Percentiles rank a stretch among this genome's conserved stretches.
Evolutionary conservation across 2,797 vertebrate species (phyloP).

Genomic region (Podargus strigoides): DNA sequence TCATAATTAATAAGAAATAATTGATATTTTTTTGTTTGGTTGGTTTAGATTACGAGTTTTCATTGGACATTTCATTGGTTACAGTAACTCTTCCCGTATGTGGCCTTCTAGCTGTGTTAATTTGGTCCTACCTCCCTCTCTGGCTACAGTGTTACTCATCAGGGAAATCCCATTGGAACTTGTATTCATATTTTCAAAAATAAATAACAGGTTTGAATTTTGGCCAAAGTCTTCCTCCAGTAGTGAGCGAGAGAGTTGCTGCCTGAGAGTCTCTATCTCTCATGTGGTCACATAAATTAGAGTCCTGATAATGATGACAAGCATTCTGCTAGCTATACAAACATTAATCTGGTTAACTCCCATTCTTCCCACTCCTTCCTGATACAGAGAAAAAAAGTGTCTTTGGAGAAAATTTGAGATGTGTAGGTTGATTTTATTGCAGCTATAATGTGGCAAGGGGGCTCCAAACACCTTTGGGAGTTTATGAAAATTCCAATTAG

Average conservation of each 20-base stretch:
- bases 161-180: conserved; percentile 25
- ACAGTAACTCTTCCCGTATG: background rate
- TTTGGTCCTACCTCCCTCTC: background rate
- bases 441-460: background rate
- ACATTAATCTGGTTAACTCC: conserved; percentile 57
- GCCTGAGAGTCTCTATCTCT: conserved; percentile 39
- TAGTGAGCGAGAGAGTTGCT: background rate
- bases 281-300: conserved; percentile 57
- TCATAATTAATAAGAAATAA: background rate
- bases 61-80: background rate
- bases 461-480: background rate
- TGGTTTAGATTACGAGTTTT: background rate
- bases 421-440: background rate
- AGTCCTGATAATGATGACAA: conserved; percentile 28
- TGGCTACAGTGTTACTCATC: background rate
- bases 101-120: background rate
- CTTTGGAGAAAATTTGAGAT: conserved; percentile 1
- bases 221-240: conserved; percentile 17
- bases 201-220: conserved; percentile 48
- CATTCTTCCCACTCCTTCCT: conserved; percentile 56
- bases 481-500: background rate
- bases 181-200: conserved; percentile 30
- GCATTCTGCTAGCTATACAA: conserved; percentile 40
- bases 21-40: background rate
- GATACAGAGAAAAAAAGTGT: conserved; percentile 9